Evolutionary conservation across 2,888 invertebrate genomes (phyloP).

Genomic region (Hydrotaea cyrtoneurina): DNA sequence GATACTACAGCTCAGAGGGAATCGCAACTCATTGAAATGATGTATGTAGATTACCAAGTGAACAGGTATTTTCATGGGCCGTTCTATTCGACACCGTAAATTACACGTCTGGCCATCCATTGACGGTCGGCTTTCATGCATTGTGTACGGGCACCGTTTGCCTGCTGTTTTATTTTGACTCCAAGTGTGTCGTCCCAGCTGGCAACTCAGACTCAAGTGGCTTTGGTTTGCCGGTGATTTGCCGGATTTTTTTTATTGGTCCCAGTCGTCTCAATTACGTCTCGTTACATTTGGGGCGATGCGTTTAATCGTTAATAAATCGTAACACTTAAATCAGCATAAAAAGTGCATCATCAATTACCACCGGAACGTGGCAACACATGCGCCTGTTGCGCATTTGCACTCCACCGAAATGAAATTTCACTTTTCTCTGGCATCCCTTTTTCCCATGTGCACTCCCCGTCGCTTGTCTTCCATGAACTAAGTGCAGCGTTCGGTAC

Average conservation of each 20-base stretch:
- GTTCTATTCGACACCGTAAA: too few species aligned
- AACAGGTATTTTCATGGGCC: too few species aligned
- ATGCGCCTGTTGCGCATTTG: not conserved
- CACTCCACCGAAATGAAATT: not conserved
- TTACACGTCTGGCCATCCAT: too few species aligned
- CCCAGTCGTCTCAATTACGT: not conserved
- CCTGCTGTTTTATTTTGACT: slow-evolving; percentile 31
- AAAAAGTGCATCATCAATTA: slow-evolving; percentile 25
- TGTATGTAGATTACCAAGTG: too few species aligned
- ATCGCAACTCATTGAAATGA: too few species aligned
- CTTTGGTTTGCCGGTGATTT: not conserved
- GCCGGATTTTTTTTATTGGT: slow-evolving; percentile 3
- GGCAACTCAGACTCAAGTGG: slow-evolving; percentile 12
- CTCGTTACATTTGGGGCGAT: not conserved
- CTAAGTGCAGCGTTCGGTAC: too few species aligned
- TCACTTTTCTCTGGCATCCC: not conserved
- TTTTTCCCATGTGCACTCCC: not conserved
- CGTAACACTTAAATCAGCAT: slow-evolving; percentile 38
- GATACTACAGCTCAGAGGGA: too few species aligned
- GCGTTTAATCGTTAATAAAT: slow-evolving; percentile 13
- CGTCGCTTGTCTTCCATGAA: not conserved
- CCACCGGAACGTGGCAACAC: not conserved
- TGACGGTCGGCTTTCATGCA: not conserved
- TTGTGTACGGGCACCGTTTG: not conserved
- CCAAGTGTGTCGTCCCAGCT: slow-evolving; percentile 33